A percentile compares a stretch with the other conserved stretches of the same genome.
Conservation (phyloP, 37 sponge, comb jelly and placozoan genomes). For the Spongilla lacustris region DNA sequence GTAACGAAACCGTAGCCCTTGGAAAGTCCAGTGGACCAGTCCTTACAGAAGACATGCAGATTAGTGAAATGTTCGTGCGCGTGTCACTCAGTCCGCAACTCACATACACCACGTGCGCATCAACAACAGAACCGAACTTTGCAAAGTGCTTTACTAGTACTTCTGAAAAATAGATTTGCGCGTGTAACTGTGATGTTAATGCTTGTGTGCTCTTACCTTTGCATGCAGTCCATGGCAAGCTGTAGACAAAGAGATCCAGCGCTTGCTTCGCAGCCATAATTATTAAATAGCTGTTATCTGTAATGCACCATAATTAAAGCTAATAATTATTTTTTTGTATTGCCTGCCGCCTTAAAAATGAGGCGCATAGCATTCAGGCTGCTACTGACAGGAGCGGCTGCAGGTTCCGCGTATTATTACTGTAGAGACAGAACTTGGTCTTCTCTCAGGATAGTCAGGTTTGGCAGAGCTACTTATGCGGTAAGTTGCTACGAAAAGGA, state of each 20-base stretch:
- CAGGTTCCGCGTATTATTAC: constrained; percentile 17
- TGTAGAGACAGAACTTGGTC: constrained; percentile 38
- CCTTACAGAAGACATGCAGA: neutral
- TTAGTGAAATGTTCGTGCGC: neutral
- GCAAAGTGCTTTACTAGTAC: constrained; percentile 24
- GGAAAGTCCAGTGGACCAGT: constrained; percentile 50
- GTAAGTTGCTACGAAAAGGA: no score
- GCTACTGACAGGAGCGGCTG: neutral
- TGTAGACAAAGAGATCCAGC: constrained; percentile 3
- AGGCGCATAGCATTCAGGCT: neutral
- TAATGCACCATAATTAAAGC: neutral
- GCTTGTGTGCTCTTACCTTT: neutral
- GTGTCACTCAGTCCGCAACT: neutral
- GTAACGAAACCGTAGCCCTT: constrained; percentile 54
- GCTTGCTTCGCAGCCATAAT: neutral
- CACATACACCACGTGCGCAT: constrained; percentile 25
- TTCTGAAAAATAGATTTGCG: neutral
- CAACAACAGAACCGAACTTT: constrained; percentile 27
- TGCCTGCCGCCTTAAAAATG: neutral
- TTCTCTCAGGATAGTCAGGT: constrained; percentile 63
- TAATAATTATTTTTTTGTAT: neutral
- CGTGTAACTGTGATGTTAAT: neutral
- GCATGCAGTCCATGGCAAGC: constrained; percentile 34
- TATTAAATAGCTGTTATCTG: neutral
- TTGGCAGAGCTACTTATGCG: constrained; percentile 83